These are phyloP conservation scores for Meiosimyza platycephala DNA, from an alignment of 2,888 invertebrate species.

Conservation along the genomic window DNA sequence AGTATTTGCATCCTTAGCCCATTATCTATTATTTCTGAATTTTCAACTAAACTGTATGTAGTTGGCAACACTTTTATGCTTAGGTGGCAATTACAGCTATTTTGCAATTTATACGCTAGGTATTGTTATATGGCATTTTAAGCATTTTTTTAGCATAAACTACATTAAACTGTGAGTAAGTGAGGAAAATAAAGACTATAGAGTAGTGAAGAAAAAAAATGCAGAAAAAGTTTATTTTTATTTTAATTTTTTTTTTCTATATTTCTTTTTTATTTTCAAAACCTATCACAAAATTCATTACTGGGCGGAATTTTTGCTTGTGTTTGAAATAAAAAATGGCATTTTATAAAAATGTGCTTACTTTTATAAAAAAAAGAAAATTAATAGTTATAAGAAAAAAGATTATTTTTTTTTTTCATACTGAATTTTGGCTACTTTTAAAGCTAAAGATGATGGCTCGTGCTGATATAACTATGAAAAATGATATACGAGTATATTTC, in stretches of 20 bases:
- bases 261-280: conserved; percentile 49
- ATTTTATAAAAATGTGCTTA: conserved; percentile 14
- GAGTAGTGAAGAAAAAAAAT: not conserved
- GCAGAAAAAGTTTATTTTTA: conserved; percentile 33
- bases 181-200: not conserved
- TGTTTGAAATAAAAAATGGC: conserved; percentile 43
- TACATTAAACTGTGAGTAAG: not conserved
- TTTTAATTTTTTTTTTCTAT: conserved; percentile 35
- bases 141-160: no score
- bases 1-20: not conserved
- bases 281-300: conserved; percentile 62
- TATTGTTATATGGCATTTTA: no score
- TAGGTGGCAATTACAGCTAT: conserved; percentile 37
- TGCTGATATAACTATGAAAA: no score
- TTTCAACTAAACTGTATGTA: not conserved
- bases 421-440: no score
- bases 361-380: no score
- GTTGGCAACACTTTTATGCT: conserved; percentile 43
- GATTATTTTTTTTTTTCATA: no score
- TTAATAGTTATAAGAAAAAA: no score
- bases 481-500: no score
- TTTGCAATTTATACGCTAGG: conserved; percentile 28
- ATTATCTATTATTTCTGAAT: not conserved
- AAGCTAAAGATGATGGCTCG: no score
- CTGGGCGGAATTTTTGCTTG: conserved; percentile 57